These are phyloP conservation scores for Hyposmocoma kahamanoa DNA, from an alignment of 1,140 invertebrate species.

Conservation along the genomic window DNA sequence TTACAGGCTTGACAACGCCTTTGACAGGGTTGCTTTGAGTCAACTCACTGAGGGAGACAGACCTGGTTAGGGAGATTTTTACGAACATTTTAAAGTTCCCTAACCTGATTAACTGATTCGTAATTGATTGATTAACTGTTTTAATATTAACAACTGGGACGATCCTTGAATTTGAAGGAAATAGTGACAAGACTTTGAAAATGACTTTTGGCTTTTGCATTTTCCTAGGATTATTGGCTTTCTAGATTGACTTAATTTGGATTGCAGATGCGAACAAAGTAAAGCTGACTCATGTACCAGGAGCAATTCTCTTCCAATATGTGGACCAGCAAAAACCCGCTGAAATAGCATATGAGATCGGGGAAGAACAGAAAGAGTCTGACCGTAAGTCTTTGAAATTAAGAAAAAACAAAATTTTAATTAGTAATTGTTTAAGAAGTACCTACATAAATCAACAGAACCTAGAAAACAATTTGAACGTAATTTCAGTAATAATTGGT, in stretches of 20 bases:
- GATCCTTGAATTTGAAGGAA: too few species aligned
- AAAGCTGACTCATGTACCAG: constrained; percentile 43
- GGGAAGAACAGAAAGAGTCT: constrained; percentile 39
- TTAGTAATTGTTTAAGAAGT: too few species aligned
- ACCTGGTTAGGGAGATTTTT: too few species aligned
- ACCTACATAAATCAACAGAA: neutral
- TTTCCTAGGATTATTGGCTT: too few species aligned
- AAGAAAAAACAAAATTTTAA: neutral
- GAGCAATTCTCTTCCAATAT: constrained; percentile 40
- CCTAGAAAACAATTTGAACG: too few species aligned
- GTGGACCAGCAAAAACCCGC: constrained; percentile 26
- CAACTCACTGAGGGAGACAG: constrained; percentile 46
- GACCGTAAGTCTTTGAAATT: constrained; percentile 23
- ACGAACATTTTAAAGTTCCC: too few species aligned
- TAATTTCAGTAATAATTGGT: neutral
- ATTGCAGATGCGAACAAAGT: constrained; percentile 47
- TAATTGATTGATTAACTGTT: too few species aligned
- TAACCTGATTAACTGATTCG: too few species aligned
- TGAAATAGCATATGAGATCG: constrained; percentile 43
- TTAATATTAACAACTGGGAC: too few species aligned
- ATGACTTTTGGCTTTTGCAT: too few species aligned
- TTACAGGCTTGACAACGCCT: constrained; percentile 43
- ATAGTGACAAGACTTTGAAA: too few species aligned
- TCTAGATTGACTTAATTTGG: too few species aligned
- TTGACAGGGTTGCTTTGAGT: constrained; percentile 48